phyloP scores from a whole-genome alignment of 2,888 invertebrate species.

The Chloroclystis v-ata region DNA sequence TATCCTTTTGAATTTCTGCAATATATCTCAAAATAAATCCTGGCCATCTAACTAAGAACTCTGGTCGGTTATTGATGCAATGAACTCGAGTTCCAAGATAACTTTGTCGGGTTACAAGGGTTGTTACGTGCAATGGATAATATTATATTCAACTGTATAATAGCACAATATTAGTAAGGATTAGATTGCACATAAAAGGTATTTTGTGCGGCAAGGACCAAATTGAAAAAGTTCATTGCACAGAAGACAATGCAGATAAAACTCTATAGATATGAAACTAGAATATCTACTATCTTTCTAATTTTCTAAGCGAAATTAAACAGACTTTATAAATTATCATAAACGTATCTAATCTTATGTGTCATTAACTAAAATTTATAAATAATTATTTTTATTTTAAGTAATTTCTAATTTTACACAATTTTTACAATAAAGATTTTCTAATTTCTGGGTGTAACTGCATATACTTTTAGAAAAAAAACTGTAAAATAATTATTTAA shows the following conservation, averaged over 20 bases:
- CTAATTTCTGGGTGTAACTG: too few relatives aligned
- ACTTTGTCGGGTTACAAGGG: background rate
- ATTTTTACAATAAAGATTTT: too few relatives aligned
- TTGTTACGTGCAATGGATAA: background rate
- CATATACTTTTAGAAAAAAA: too few relatives aligned
- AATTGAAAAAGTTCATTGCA: constrained; percentile 24
- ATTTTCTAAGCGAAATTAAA: too few relatives aligned
- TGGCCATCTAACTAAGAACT: background rate
- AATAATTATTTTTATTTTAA: too few relatives aligned
- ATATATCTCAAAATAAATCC: background rate
- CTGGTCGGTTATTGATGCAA: background rate
- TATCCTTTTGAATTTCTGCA: background rate
- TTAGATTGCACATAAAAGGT: constrained; percentile 18
- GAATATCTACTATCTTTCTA: too few relatives aligned
- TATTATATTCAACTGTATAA: background rate
- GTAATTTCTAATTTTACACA: too few relatives aligned
- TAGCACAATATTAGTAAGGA: background rate
- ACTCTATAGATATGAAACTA: too few relatives aligned
- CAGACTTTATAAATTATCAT: too few relatives aligned
- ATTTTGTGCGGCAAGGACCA: constrained; percentile 11
- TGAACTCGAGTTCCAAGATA: background rate
- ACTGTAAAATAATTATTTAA: too few relatives aligned
- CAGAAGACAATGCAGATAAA: background rate
- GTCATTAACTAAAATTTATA: too few relatives aligned
- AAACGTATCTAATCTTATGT: too few relatives aligned